Evolutionary conservation across 1,140 invertebrate genomes (phyloP), one percentile per base, ranked within the genome.

Genomic region (Cepaea nemoralis): DNA sequence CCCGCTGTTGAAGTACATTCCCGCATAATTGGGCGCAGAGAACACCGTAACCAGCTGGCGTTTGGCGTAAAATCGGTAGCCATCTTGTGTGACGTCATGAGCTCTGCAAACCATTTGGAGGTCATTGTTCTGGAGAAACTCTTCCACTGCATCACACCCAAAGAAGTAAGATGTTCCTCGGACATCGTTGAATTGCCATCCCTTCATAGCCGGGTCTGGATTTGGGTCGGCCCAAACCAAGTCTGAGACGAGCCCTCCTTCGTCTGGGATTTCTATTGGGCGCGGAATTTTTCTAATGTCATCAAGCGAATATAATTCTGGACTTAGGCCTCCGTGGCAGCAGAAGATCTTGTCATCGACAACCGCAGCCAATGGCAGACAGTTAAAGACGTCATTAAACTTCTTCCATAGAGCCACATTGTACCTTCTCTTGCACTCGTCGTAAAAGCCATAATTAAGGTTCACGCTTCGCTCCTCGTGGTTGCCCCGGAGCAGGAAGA

Each of bases 331-430:
- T 8, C 77, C 77, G 45, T 79, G 77, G 35, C 77, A 79, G 35
- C 77, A 79, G 31, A 79, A 79, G 5, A 79, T 79, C 48, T 55
- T 67, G 5, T 79, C 77, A 10, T 69, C 63, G 5, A 79, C 42
- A 31, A 79, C 48, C 22, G 77, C 77, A 5, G 77, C 77, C 19
- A 69, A 19, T 12, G 77, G 77, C 19, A 79, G 48, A 69, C 77
- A 79, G 31, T 79, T 48, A 45, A 79, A 79, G 0, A 79, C 77
- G n/a, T 48, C 63, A 31, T 79, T 79, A 27, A 79, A 79, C 31
- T 79, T 79, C 66, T 79, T 79, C 59, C 59, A 79, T 8, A 79
- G 24, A 0, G 59, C n/a, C 8, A 79, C 0, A 33, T 42, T 69
- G 63, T 67, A 69, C 8, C 77, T 35, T 48, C 77, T 39, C 48